Evolutionary conservation across 2,797 vertebrate species (phyloP), one percentile per base, ranked within the genome.

Genomic region (Tachyglossus aculeatus): DNA sequence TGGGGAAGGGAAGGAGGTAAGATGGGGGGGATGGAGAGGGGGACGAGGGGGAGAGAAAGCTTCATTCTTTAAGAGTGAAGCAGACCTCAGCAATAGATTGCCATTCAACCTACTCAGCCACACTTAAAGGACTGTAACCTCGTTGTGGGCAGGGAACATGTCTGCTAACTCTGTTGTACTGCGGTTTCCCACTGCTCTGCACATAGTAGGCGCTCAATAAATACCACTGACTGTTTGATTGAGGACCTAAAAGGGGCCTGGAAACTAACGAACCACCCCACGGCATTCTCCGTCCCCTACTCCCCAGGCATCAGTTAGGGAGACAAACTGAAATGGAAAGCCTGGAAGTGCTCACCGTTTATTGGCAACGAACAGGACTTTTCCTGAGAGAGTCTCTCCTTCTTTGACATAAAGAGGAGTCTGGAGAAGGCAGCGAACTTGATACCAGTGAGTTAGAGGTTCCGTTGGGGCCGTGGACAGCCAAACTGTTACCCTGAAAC

Each of bases 371-470:
- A 95, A 67, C 25, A 93, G 77, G 45, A 95, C 94, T 6, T 75
- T 90, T 33, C 93, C 94, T n/a, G 94, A 95, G 62, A 96, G 78
- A 8, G 92, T 95, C 84, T 95, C 91, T 22, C 94, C 92, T 61
- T 91, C 83, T 79, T 93, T 95, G 71, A 87, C 92, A 63, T 94
- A 96, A 29, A 96, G 88, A 0, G 93, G 94, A 0, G 92, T 94
- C 84, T 95, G 93, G 21, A 96, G 87, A 64, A 96, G 92, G 88
- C 93, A 94, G 18, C 86, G 86, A 40, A 95, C 92, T 86, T 95
- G 94, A 68, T 91, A 93, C 94, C 94, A 95, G 61, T 94, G 94
- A 31, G 94, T 95, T 67, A 93, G 82, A 25, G 94, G 93, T 79
- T 95, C 91, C 2, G 88, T 88, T 1, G 93, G 95, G 22, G 94